Base-by-base conservation (phyloP, 2,888 invertebrate genomes). In the Abscondita cerata region DNA sequence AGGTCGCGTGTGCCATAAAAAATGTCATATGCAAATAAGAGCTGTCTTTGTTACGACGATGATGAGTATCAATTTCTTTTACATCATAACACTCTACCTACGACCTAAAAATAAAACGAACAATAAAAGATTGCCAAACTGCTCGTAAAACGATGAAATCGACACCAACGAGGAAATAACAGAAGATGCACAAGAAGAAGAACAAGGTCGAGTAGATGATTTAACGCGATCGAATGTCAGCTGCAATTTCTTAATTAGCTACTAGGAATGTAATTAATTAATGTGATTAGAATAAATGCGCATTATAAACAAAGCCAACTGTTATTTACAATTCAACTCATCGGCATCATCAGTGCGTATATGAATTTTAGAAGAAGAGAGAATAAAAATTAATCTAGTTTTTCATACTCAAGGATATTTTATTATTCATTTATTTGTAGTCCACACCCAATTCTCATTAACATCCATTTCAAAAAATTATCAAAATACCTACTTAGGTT, bases 181-280 rank as follows among this genome's bases (percentile, higher is more conserved):
- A 4, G 6, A 4, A 4, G 2, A 4, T 6, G 6, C 2, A 2
- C 4, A 25, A 25, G 25, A 25, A 25, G 25, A 25, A 25, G n/a
- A 47, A 53, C 40, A 59, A 53, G 59, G 53, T 53, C 53, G 38
- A 38, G 19, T 53, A 41, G 59, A 40, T 40, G 47, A 53, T 59
- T 59, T 59, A 53, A 48, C 53, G 53, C 16, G 52, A 58, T 58
- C 52, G 51, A 53, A 52, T 41, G 55, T 52, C 52, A 20, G 33
- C 44, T 44, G 57, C 57, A 54, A 54, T 34, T 34, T 46, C 46
- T 55, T 55, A 55, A 55, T 55, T 55, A 48, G 34, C 19, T 46
- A 15, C 52, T 18, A 18, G 18, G 46, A 54, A 54, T 46, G 25
- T 16, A 33, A 33, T 38, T 40, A 52, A 40, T 40, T 52, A 52